Evolutionary conservation across 2,113 vertebrate genomes (phyloP).

Genomic region (Sitta europaea): DNA sequence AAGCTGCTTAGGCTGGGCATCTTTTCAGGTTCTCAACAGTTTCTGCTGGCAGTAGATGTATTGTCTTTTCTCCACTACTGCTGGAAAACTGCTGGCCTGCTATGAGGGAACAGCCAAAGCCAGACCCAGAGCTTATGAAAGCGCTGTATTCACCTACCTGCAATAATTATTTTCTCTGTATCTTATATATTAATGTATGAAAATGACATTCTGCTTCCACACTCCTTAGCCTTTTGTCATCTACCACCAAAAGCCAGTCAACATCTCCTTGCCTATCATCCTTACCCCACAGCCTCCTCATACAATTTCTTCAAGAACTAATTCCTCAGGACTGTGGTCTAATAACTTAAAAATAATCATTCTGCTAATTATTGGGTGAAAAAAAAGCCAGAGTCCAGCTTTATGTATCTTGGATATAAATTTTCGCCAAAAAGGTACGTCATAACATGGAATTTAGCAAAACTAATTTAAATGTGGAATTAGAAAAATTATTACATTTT

Average conservation of each 20-base stretch:
- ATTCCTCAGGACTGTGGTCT: not conserved
- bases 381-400: not conserved
- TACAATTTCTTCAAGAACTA: not conserved
- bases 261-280: not conserved
- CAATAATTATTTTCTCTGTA: not conserved
- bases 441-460: not conserved
- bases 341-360: not conserved
- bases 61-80: not conserved
- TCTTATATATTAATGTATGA: not conserved
- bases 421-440: not conserved
- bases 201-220: not conserved
- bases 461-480: not conserved
- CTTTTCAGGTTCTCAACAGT: not conserved
- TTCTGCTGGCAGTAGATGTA: not conserved
- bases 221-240: not conserved
- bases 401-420: not conserved
- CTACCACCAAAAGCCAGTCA: not conserved
- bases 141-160: not conserved
- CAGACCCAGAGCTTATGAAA: not conserved
- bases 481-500: not conserved
- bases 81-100: not conserved
- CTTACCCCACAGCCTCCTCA: not conserved
- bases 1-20: not conserved
- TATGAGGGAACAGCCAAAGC: not conserved
- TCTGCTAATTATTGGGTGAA: not conserved